Base-by-base conservation (phyloP, 1,140 invertebrate genomes). In the Chionoecetes opilio region DNA sequence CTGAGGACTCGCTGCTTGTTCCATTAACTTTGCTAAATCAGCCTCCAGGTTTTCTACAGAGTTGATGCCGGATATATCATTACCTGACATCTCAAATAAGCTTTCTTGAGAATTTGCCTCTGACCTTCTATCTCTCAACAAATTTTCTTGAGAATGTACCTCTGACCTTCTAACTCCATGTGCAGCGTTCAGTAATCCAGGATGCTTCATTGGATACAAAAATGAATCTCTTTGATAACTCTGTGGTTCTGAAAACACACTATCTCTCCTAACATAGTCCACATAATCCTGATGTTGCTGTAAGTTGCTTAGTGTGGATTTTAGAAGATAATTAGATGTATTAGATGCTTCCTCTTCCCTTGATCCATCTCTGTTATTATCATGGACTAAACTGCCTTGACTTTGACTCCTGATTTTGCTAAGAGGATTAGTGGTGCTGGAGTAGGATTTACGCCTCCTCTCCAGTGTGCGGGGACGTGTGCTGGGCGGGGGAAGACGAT, bases 391-490 rank as follows among this genome's bases (percentile, higher is more conserved):
- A 8, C 84, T 88, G n/a, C 63, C 87, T 41, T 75, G 86, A 53
- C 93, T 89, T 35, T 94, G 87, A 91, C 87, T 90, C 38, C 75
- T 32, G 53, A 35, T 94, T 26, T 87, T 75, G 46, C 75, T 34
- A 8, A 86, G n/a, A 6, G 82, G 92, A 87, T 41, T 75, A 2
- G 46, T 32, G 11, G 46, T 41, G 37, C 85, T 37, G 14, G 85
- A 93, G 26, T 29, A 38, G 0, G 85, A 38, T 89, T 46, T 82
- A 29, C 86, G 53, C 8, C 41, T 32, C 31, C 93, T 88, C 31
- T 94, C 93, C 37, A 94, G 53, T 17, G 93, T 94, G 63, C 63
- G 93, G 8, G 93, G 93, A 1, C 93, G 93, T 37, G 34, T 21
- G 88, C 41, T 82, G 87, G 63, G 14, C 63, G 53, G 87, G 32